Evolutionary conservation across 1,140 invertebrate genomes (phyloP).

Genomic region (Drosophila repleta): DNA sequence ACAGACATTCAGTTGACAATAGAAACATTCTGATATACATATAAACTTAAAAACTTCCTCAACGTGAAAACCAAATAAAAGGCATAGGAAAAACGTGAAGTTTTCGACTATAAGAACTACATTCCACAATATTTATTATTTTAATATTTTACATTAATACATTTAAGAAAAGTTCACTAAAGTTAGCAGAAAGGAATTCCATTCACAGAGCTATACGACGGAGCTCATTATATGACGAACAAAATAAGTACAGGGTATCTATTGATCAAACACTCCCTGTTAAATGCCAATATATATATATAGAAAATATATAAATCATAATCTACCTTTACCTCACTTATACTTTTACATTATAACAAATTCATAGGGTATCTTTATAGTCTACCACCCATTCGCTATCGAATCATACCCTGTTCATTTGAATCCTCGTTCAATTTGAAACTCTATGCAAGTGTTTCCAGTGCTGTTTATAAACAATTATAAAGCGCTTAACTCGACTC

Average conservation of each 20-base stretch:
- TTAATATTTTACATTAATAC: too few species aligned
- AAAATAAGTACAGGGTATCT: not conserved
- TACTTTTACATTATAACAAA: too few species aligned
- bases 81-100: too few species aligned
- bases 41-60: too few species aligned
- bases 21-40: not conserved
- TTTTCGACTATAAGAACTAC: too few species aligned
- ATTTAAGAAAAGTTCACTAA: too few species aligned
- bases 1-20: slow-evolving; percentile 1
- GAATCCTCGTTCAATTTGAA: slow-evolving; percentile 1
- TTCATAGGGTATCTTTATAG: not conserved
- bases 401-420: not conserved
- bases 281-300: not conserved
- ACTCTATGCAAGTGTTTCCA: slow-evolving; percentile 24
- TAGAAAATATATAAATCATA: not conserved
- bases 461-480: slow-evolving; percentile 40
- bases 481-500: slow-evolving; percentile 29
- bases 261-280: not conserved
- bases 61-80: too few species aligned
- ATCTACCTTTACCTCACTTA: too few species aligned
- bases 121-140: too few species aligned
- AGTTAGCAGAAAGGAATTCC: too few species aligned
- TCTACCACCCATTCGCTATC: not conserved
- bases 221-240: too few species aligned
- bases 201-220: too few species aligned